Evolutionary conservation across 2,797 vertebrate genomes (phyloP).

Genomic region (Melanotaenia boesemani): DNA sequence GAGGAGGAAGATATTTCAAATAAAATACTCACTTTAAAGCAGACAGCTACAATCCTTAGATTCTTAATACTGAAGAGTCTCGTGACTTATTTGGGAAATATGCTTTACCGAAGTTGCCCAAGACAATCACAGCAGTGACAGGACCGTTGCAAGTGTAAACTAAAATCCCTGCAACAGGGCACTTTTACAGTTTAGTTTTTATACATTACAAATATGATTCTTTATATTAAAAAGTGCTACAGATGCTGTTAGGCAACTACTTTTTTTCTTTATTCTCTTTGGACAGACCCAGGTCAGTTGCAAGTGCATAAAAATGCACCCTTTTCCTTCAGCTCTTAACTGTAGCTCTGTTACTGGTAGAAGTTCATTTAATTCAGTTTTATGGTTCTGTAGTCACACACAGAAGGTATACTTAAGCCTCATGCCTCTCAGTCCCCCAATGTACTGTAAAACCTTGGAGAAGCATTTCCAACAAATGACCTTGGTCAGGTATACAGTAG

Average conservation of each 20-base stretch:
- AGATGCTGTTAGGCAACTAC: neutral
- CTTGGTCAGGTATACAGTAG: conserved; percentile 1
- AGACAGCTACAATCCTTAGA: neutral
- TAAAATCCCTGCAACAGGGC: too few species aligned
- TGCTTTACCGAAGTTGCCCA: neutral
- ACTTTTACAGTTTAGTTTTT: too few species aligned
- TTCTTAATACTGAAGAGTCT: neutral
- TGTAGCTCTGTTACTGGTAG: neutral
- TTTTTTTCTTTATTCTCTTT: neutral
- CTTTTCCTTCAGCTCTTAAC: neutral
- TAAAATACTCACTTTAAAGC: too few species aligned
- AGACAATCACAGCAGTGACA: neutral
- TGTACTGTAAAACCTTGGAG: conserved; percentile 8
- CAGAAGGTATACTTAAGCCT: neutral
- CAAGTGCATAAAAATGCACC: neutral
- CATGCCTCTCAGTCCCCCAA: conserved; percentile 3
- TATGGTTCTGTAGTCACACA: neutral
- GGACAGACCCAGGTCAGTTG: neutral
- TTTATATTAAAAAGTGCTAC: neutral
- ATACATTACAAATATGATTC: too few species aligned
- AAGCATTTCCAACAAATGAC: neutral
- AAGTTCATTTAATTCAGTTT: conserved; percentile 8
- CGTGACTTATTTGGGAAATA: neutral
- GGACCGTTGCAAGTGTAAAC: too few species aligned
- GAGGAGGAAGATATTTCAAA: neutral